Evolutionary conservation across 53 echinoderm and acorn worm genomes (phyloP).

Genomic region (Pentamera pediparva): DNA sequence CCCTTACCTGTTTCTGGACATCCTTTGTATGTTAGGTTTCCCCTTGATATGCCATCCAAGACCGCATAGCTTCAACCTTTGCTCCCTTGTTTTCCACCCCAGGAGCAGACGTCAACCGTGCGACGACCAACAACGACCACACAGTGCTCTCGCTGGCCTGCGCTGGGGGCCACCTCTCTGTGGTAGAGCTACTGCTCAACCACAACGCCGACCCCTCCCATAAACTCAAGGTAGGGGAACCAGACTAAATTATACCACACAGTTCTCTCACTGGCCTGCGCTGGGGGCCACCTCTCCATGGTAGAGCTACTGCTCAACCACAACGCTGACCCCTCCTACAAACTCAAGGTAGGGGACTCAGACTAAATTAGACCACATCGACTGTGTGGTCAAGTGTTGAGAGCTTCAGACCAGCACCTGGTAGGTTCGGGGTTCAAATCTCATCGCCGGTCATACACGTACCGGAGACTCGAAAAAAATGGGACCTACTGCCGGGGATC

Average conservation of each 20-base stretch:
- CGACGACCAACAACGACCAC: constrained; percentile 95
- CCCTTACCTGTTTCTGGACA: too few relatives aligned
- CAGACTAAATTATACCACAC: background rate
- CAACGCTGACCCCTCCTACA: constrained; percentile 89
- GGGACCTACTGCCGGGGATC: too few relatives aligned
- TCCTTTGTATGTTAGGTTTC: too few relatives aligned
- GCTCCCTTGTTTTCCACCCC: too few relatives aligned
- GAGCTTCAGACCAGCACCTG: too few relatives aligned
- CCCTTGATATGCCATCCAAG: too few relatives aligned
- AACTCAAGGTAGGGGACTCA: constrained; percentile 54
- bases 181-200: constrained; percentile 77
- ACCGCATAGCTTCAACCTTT: too few relatives aligned
- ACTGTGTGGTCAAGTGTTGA: too few relatives aligned
- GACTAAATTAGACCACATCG: background rate
- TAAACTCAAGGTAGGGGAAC: constrained; percentile 57
- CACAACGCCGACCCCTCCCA: constrained; percentile 94
- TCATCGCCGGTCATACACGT: too few relatives aligned
- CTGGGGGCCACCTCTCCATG: constrained; percentile 89
- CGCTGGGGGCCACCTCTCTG: constrained; percentile 91
- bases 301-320: constrained; percentile 82
- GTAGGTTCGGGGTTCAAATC: too few relatives aligned
- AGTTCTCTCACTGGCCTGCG: constrained; percentile 55
- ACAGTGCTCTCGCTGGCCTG: constrained; percentile 88
- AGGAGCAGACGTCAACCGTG: constrained; percentile 95
- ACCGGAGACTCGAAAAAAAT: too few relatives aligned